phyloP scores from a whole-genome alignment of 2,113 vertebrate genomes.

The Elaphurus davidianus region DNA sequence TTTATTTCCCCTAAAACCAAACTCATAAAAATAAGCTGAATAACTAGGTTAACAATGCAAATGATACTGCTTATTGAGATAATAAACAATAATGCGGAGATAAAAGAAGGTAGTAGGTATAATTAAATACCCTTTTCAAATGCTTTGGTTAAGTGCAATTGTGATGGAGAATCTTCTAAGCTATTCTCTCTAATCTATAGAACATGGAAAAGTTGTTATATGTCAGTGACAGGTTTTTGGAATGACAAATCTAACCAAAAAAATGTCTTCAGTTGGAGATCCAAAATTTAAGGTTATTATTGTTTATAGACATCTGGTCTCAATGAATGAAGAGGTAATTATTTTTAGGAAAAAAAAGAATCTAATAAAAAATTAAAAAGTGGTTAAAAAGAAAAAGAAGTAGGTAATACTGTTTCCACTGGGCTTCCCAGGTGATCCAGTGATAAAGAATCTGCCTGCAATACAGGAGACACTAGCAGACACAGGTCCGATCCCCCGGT shows the following conservation, averaged over 20 bases:
- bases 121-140: slow-evolving; percentile 44
- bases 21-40: slow-evolving; percentile 11
- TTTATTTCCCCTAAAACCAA: slow-evolving; percentile 41
- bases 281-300: not conserved
- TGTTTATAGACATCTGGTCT: not conserved
- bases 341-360: not conserved
- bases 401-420: not conserved
- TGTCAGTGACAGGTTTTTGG: not conserved
- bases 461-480: not conserved
- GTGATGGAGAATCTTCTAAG: accelerated
- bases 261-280: slow-evolving; percentile 17
- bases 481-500: not conserved
- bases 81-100: not conserved
- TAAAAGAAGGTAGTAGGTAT: not conserved
- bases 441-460: not conserved
- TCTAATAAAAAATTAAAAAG: not conserved
- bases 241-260: slow-evolving; percentile 42
- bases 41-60: not conserved
- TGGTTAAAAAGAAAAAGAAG: not conserved
- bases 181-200: not conserved
- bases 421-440: not conserved
- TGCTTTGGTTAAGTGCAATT: not conserved
- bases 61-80: not conserved
- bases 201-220: not conserved
- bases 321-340: not conserved